A percentile compares a stretch with the other conserved stretches of the same genome.
Conservation (phyloP, 2,888 invertebrate genomes). For the Caradrina kadenii region DNA sequence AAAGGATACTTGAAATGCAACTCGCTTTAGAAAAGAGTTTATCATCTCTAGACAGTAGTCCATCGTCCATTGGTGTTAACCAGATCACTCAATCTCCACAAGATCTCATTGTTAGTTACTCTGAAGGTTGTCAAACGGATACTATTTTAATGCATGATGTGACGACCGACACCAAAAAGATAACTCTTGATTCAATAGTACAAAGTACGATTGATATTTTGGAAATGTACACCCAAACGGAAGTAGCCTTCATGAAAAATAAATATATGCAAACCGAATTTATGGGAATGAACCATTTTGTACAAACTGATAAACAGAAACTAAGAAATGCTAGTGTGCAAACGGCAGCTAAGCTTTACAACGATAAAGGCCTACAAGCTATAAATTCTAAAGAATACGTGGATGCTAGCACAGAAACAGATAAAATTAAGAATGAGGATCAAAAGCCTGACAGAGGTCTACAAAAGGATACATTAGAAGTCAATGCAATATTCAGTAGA, state of each 20-base stretch:
- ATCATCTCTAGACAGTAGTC: slow-evolving; percentile 79
- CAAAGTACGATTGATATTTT: slow-evolving; percentile 78
- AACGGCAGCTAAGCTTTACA: slow-evolving; percentile 72
- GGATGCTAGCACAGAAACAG: slow-evolving; percentile 76
- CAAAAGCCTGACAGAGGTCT: slow-evolving; percentile 60
- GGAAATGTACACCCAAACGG: slow-evolving; percentile 85
- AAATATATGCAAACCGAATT: slow-evolving; percentile 81
- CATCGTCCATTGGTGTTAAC: slow-evolving; percentile 82
- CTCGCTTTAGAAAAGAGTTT: slow-evolving; percentile 82
- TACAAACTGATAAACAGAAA: slow-evolving; percentile 82
- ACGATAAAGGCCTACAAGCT: slow-evolving; percentile 76
- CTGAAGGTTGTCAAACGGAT: slow-evolving; percentile 86
- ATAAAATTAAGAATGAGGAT: slow-evolving; percentile 52
- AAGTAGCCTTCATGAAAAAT: slow-evolving; percentile 79
- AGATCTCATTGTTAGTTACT: slow-evolving; percentile 78
- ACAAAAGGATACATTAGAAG: slow-evolving; percentile 51
- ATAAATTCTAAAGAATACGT: slow-evolving; percentile 63
- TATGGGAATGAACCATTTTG: slow-evolving; percentile 69
- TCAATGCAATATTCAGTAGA: slow-evolving; percentile 61
- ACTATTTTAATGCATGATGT: slow-evolving; percentile 81
- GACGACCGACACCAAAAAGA: slow-evolving; percentile 82
- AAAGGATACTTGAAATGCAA: slow-evolving; percentile 86
- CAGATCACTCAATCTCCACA: slow-evolving; percentile 83
- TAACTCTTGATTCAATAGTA: slow-evolving; percentile 81
- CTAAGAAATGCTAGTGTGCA: slow-evolving; percentile 76